Evolutionary conservation across 2,113 vertebrate genomes (phyloP).

Genomic region (Eira barbara): DNA sequence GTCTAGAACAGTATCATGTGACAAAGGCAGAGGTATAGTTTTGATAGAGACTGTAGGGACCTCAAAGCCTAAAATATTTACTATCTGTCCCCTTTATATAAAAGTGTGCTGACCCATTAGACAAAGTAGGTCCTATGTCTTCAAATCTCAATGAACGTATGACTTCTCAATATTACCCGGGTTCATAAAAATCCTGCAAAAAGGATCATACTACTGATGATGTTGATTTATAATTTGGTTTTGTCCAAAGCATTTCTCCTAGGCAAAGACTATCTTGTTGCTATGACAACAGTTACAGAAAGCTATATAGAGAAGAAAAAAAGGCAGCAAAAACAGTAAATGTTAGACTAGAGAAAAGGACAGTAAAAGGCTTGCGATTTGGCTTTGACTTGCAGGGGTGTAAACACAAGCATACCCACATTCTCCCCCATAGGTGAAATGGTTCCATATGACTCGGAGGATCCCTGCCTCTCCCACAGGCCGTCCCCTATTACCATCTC

Average conservation of each 20-base stretch:
- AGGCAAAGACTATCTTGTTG: slow-evolving; percentile 60
- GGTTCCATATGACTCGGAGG: not conserved
- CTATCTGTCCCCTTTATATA: not conserved
- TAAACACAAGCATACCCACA: not conserved
- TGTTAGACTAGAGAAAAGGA: slow-evolving; percentile 68
- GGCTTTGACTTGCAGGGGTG: not conserved
- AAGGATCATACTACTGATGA: not conserved
- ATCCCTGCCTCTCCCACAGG: not conserved
- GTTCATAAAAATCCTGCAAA: not conserved
- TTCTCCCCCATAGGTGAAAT: slow-evolving; percentile 30
- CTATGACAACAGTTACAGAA: slow-evolving; percentile 72
- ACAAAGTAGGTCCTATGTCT: not conserved
- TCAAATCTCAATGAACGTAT: not conserved
- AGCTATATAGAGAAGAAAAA: slow-evolving; percentile 35
- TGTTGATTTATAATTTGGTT: slow-evolving; percentile 36
- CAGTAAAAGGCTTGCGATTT: slow-evolving; percentile 52
- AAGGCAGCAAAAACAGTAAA: slow-evolving; percentile 50
- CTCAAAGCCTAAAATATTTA: slow-evolving; percentile 15
- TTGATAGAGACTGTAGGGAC: not conserved
- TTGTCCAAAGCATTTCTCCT: slow-evolving; percentile 45
- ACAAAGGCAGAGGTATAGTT: not conserved
- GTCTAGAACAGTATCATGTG: not conserved
- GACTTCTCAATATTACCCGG: not conserved
- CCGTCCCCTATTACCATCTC: not conserved
- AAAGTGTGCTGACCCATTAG: not conserved